These are phyloP conservation scores for Pseudomyrmex flavicornis DNA, from an alignment of 1,140 invertebrate species.

Conservation along the genomic window DNA sequence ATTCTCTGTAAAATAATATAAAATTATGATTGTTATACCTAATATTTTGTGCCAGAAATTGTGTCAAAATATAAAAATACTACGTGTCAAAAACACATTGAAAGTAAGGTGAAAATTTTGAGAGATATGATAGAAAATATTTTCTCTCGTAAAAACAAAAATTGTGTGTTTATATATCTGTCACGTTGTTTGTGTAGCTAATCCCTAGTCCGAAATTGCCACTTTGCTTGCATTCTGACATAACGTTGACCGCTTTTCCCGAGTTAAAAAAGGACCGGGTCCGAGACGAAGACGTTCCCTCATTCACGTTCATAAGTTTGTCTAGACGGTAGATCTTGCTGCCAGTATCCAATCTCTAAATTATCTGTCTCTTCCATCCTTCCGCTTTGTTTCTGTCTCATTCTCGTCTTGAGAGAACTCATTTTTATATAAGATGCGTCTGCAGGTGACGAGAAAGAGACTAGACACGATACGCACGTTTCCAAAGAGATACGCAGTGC, in stretches of 20 bases:
- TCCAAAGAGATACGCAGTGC: conserved; percentile 12
- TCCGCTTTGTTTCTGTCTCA: no score
- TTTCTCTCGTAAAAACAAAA: no score
- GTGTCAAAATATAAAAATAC: no score
- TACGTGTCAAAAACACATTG: no score
- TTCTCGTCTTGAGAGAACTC: background rate
- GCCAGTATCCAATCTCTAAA: conserved; percentile 45
- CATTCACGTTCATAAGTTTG: conserved; percentile 60
- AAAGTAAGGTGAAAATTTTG: no score
- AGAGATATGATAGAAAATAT: no score
- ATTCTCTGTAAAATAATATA: conserved; percentile 87
- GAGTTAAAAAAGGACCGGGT: background rate
- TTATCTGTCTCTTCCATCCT: conserved; percentile 15
- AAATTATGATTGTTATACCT: background rate
- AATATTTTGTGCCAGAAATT: background rate
- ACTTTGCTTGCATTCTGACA: conserved; percentile 17
- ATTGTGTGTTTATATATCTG: no score
- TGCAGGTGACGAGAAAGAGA: conserved; percentile 57
- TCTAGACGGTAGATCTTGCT: conserved; percentile 19
- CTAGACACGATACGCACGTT: conserved; percentile 9
- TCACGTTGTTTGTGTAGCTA: no score
- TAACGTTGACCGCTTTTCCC: background rate
- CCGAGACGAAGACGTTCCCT: conserved; percentile 29
- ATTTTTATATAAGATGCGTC: conserved; percentile 13
- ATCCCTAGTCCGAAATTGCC: no score